These are phyloP conservation scores for Ochotona princeps DNA, from an alignment of 2,113 vertebrate genomes.

Conservation along the genomic window DNA sequence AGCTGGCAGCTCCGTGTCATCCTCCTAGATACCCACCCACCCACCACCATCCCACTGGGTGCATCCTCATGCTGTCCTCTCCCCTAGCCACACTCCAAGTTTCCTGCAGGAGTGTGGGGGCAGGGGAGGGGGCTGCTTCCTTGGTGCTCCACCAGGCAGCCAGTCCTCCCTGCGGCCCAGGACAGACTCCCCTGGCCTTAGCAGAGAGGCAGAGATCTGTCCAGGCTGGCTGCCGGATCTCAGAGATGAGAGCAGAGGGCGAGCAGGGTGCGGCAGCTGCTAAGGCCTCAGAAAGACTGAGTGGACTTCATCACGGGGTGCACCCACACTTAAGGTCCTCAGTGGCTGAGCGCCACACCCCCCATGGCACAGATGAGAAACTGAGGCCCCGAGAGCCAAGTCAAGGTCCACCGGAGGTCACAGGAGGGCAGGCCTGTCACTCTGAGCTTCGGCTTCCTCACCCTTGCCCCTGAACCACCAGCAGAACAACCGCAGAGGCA, in stretches of 20 bases:
- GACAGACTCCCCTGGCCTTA: neutral
- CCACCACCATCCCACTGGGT: neutral
- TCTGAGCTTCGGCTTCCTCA: neutral
- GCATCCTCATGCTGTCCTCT: fast-evolving
- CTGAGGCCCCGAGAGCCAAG: neutral
- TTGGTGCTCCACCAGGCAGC: neutral
- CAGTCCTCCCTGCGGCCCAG: neutral
- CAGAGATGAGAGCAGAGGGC: neutral
- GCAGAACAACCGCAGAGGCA: neutral
- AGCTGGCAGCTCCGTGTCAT: neutral
- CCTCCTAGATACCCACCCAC: neutral
- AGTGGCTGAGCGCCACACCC: neutral
- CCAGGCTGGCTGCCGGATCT: neutral
- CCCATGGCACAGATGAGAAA: neutral
- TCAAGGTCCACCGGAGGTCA: neutral
- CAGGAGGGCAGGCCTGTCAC: neutral
- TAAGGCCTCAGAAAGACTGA: neutral
- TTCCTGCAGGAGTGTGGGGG: neutral
- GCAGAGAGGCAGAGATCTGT: neutral
- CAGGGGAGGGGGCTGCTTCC: neutral
- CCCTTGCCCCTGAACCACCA: neutral
- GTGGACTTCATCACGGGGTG: neutral
- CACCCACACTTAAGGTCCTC: neutral
- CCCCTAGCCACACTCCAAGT: neutral
- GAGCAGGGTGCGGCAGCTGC: neutral